These are phyloP conservation scores for Tachysurus fulvidraco DNA, from an alignment of 2,113 vertebrate genomes.

Conservation along the genomic window DNA sequence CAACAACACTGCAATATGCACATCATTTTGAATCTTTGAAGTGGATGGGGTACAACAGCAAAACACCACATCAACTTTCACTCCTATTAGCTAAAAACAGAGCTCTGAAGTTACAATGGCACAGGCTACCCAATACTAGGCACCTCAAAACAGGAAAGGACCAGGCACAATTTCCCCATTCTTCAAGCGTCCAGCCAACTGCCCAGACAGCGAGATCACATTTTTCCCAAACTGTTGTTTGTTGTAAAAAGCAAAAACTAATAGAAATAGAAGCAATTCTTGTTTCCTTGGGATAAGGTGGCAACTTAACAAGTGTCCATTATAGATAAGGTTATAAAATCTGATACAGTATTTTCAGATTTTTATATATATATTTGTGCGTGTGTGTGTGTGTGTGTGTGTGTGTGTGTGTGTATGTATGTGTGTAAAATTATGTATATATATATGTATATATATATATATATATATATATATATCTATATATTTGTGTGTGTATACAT, in stretches of 20 bases:
- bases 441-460: no score
- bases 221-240: not conserved
- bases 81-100: not conserved
- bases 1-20: not conserved
- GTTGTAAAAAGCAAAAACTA: not conserved
- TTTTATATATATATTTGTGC: no score
- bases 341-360: conserved; percentile 1
- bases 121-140: not conserved
- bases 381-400: no score
- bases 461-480: no score
- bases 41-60: not conserved
- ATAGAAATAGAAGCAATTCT: not conserved
- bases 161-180: not conserved
- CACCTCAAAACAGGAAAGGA: not conserved
- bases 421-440: no score
- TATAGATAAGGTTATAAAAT: not conserved
- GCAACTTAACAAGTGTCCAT: no score
- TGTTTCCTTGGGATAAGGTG: not conserved
- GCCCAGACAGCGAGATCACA: not conserved
- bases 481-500: no score
- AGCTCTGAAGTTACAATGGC: not conserved
- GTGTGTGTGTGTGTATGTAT: no score
- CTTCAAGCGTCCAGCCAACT: not conserved
- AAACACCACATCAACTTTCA: not conserved
- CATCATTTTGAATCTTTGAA: not conserved